Conservation (phyloP, 2,113 vertebrate genomes). For the Uropsilus gracilis region DNA sequence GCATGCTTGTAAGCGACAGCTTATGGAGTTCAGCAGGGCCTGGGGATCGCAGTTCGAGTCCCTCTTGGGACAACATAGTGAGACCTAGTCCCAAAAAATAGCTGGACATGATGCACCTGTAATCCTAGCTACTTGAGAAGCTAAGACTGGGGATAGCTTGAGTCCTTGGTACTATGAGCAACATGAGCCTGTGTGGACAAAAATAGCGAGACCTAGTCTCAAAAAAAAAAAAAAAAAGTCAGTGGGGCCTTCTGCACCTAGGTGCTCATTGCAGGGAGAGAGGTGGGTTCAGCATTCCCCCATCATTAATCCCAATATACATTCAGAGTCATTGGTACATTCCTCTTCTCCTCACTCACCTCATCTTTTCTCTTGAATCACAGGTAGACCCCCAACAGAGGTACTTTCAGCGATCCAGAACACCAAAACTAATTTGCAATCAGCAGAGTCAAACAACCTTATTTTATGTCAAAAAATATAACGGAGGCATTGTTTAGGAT, state of each 20-base stretch:
- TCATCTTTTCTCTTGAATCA: neutral
- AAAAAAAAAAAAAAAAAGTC: no score
- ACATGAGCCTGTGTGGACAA: no score
- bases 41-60: no score
- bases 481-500: conserved; percentile 50
- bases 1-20: no score
- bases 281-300: neutral
- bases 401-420: neutral
- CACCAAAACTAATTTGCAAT: neutral
- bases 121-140: no score
- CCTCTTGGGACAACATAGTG: no score
- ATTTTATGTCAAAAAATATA: neutral
- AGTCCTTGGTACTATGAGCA: no score
- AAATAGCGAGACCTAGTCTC: no score
- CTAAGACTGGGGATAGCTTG: no score
- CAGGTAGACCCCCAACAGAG: neutral
- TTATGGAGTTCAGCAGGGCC: no score
- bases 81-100: no score
- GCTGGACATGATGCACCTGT: no score
- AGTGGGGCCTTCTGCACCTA: rapidly evolving
- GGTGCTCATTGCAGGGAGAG: neutral
- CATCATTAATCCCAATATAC: neutral
- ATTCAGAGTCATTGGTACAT: neutral
- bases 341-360: neutral
- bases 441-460: neutral